Conservation (phyloP, 2,888 invertebrate species). For the Diadromus collaris region DNA sequence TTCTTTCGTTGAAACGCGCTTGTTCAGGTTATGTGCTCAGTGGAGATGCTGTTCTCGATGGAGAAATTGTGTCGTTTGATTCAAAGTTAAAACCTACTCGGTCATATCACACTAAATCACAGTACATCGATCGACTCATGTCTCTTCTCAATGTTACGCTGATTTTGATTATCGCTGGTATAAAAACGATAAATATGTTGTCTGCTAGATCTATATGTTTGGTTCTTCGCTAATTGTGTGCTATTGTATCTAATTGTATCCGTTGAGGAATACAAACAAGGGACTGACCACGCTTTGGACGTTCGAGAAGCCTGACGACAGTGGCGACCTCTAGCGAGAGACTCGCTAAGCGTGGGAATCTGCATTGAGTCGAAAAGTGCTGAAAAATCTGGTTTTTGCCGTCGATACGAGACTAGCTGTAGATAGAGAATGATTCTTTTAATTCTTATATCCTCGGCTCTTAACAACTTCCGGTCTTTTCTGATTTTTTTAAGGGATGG, state of each 20-base stretch:
- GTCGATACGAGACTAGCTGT: slow-evolving; percentile 14
- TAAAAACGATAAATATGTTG: slow-evolving; percentile 1
- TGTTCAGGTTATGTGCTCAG: slow-evolving; percentile 1
- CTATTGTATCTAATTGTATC: no score
- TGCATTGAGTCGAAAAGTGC: neutral
- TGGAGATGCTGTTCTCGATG: neutral
- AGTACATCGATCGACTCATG: slow-evolving; percentile 9
- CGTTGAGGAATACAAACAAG: neutral
- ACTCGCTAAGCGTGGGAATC: neutral
- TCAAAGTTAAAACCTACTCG: slow-evolving; percentile 9
- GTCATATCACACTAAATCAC: slow-evolving; percentile 23
- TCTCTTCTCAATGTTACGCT: neutral
- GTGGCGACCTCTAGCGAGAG: neutral
- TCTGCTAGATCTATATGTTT: neutral
- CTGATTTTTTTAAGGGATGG: slow-evolving; percentile 19
- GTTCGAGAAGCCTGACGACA: neutral
- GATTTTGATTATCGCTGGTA: slow-evolving; percentile 9
- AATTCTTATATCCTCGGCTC: slow-evolving; percentile 3
- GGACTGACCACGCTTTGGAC: neutral
- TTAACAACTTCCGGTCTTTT: neutral
- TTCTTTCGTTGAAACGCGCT: slow-evolving; percentile 1
- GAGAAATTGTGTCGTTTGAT: slow-evolving; percentile 1
- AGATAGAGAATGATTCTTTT: neutral
- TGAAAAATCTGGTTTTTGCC: neutral
- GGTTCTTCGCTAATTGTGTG: neutral